A percentile compares a stretch with the other conserved stretches of the same genome.
Conservation (phyloP, 2,113 vertebrate genomes). For the Thunnus thynnus region DNA sequence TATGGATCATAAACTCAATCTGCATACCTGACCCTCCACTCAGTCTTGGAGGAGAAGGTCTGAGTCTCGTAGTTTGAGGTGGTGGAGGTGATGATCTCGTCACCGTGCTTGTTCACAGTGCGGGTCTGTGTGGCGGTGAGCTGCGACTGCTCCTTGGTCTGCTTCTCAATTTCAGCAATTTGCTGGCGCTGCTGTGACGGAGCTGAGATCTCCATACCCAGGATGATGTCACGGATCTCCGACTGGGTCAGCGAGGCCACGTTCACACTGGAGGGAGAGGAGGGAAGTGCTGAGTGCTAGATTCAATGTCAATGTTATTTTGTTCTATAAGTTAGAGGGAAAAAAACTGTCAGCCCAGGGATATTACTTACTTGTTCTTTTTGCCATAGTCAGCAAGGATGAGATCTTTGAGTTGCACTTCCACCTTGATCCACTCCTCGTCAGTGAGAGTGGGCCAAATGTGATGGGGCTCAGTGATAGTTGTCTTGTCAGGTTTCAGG, state of each 20-base stretch:
- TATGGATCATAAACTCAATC: neutral
- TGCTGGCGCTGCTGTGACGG: slow-evolving; percentile 99
- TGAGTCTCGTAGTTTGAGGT: slow-evolving; percentile 99
- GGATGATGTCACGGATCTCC: slow-evolving; percentile 98
- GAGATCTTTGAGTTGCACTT: slow-evolving; percentile 98
- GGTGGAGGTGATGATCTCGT: slow-evolving; percentile 99
- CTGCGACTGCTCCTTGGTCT: slow-evolving; percentile 99
- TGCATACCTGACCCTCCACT: slow-evolving; percentile 96
- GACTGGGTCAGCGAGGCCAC: slow-evolving; percentile 98
- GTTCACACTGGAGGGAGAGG: slow-evolving; percentile 89
- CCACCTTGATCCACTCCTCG: slow-evolving; percentile 99
- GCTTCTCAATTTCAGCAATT: slow-evolving; percentile 99
- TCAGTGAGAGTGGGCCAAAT: slow-evolving; percentile 99
- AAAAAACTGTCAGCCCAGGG: neutral
- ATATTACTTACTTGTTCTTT: slow-evolving; percentile 96
- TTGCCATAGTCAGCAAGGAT: slow-evolving; percentile 99
- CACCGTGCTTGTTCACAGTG: slow-evolving; percentile 98
- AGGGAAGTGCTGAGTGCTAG: slow-evolving; percentile 16
- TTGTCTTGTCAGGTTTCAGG: slow-evolving; percentile 98
- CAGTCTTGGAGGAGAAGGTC: slow-evolving; percentile 99
- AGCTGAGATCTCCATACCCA: slow-evolving; percentile 99
- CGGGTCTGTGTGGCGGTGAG: slow-evolving; percentile 98
- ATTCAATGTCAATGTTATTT: neutral
- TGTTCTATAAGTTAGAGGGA: neutral
- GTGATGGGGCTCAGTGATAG: slow-evolving; percentile 97